Evolutionary conservation across 2,113 vertebrate genomes (phyloP).

Genomic region (Cavia porcellus): DNA sequence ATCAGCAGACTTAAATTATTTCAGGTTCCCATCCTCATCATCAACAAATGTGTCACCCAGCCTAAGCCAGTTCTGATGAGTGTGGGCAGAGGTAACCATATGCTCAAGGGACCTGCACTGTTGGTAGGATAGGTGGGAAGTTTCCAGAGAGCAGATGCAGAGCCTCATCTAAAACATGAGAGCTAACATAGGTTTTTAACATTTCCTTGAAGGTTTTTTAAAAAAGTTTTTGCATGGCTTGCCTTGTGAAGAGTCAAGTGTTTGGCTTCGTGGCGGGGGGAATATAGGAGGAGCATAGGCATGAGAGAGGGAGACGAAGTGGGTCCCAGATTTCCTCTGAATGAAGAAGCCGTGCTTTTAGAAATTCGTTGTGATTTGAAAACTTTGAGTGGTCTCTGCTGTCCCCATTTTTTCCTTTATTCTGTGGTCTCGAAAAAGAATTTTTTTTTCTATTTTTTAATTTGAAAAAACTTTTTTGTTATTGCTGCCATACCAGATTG

Average conservation of each 20-base stretch:
- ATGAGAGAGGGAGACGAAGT: background rate
- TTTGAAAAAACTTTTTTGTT: constrained; percentile 60
- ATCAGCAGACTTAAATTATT: background rate
- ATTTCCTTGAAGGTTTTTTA: background rate
- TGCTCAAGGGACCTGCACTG: background rate
- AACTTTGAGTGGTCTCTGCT: constrained; percentile 67
- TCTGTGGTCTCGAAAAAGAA: constrained; percentile 68
- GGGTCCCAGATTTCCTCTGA: background rate
- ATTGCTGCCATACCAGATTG: constrained; percentile 80
- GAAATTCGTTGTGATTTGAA: constrained; percentile 59
- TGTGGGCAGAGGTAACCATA: background rate
- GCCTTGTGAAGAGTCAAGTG: background rate
- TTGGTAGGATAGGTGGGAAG: accelerated
- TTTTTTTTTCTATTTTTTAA: constrained; percentile 17
- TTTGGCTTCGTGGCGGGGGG: background rate
- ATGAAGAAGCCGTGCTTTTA: background rate
- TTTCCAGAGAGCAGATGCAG: background rate
- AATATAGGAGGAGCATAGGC: background rate
- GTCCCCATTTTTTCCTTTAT: constrained; percentile 73
- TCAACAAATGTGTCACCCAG: background rate
- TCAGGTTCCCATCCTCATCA: background rate
- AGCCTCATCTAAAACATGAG: background rate
- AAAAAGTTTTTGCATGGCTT: background rate
- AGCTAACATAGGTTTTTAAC: background rate
- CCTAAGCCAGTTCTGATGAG: background rate